A percentile compares a stretch with the other conserved stretches of the same genome.
phyloP scores from a whole-genome alignment of 1,140 invertebrate genomes.

The Mamestra configurata region DNA sequence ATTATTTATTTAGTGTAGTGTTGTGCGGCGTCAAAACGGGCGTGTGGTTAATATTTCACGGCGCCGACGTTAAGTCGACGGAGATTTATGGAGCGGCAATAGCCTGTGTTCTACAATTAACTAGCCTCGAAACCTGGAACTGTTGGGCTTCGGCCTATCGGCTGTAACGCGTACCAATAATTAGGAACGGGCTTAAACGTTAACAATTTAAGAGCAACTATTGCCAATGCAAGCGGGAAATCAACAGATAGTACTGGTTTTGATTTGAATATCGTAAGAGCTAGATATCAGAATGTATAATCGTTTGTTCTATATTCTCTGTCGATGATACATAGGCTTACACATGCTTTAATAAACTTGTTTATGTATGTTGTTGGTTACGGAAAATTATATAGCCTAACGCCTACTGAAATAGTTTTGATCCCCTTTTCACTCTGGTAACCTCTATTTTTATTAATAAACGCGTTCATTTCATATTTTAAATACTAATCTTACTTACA shows the following conservation, averaged over 20 bases:
- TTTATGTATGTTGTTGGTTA: no score
- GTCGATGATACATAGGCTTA: no score
- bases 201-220: conserved; percentile 34
- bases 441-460: no score
- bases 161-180: conserved; percentile 13
- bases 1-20: conserved; percentile 75
- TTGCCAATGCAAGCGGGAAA: background rate
- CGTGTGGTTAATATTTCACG: conserved; percentile 85
- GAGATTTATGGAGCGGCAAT: conserved; percentile 80
- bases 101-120: conserved; percentile 82
- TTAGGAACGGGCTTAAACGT: conserved; percentile 14
- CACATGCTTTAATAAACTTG: no score
- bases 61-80: conserved; percentile 83
- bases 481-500: no score
- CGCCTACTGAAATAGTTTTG: no score
- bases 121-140: conserved; percentile 60
- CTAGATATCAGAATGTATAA: background rate
- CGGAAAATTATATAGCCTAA: no score
- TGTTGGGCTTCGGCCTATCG: conserved; percentile 35
- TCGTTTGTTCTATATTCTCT: background rate
- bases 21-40: conserved; percentile 77
- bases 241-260: background rate
- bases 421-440: no score
- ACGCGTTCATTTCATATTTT: no score
- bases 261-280: background rate